phyloP scores from a whole-genome alignment of 2,113 vertebrate species.

The Mus musculus region GRCm39 chr11:104636501-104637000 shows the following conservation, averaged over 20 bases:
- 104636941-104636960: background rate
- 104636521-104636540: background rate
- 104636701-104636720: conserved; percentile 37
- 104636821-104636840: background rate
- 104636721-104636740: background rate
- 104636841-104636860: background rate
- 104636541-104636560: background rate
- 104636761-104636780: conserved; percentile 1
- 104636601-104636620: background rate
- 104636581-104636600: background rate
- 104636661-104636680: background rate
- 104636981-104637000: background rate
- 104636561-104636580: background rate
- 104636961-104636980: background rate
- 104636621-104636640: background rate
- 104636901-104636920: background rate
- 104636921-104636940: background rate
- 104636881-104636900: background rate
- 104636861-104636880: background rate
- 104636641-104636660: background rate
- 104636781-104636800: background rate
- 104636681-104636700: background rate
- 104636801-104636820: background rate
- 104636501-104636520: background rate
- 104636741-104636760: conserved; percentile 15